Conservation (phyloP, 64 coral and sea anemone genomes). For the Montipora sp. region DNA sequence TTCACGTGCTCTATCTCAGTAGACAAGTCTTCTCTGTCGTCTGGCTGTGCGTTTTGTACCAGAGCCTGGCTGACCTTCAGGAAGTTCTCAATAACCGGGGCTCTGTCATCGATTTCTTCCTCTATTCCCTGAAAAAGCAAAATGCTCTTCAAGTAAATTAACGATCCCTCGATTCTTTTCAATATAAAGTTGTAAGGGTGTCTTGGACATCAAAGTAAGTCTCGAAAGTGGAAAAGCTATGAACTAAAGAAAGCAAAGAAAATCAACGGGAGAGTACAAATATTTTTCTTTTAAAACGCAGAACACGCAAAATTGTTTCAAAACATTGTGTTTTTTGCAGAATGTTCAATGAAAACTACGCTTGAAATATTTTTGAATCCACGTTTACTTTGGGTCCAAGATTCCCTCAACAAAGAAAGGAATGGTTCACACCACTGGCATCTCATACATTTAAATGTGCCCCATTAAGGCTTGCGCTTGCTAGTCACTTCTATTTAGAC, state of each 20-base stretch:
- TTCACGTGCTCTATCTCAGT: conserved; percentile 72
- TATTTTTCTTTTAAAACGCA: too few relatives aligned
- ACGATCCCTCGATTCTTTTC: neutral
- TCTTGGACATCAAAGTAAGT: neutral
- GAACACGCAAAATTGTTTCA: too few relatives aligned
- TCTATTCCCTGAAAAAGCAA: conserved; percentile 50
- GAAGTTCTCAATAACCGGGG: conserved; percentile 87
- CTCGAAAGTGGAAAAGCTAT: neutral
- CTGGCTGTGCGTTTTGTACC: conserved; percentile 68
- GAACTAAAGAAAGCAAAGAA: neutral
- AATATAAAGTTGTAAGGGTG: neutral
- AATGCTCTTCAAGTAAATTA: neutral
- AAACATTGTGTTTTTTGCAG: too few relatives aligned
- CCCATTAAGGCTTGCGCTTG: neutral
- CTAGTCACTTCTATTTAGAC: neutral
- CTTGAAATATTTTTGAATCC: too few relatives aligned
- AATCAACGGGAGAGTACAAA: neutral
- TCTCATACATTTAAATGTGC: too few relatives aligned
- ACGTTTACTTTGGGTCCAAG: too few relatives aligned
- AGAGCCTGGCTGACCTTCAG: conserved; percentile 67
- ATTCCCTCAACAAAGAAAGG: too few relatives aligned
- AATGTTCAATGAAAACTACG: too few relatives aligned
- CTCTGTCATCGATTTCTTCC: conserved; percentile 75
- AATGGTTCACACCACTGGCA: too few relatives aligned
- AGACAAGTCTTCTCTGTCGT: conserved; percentile 51